Evolutionary conservation across 2,888 invertebrate species (phyloP).

Genomic region (Drosophila rubida): DNA sequence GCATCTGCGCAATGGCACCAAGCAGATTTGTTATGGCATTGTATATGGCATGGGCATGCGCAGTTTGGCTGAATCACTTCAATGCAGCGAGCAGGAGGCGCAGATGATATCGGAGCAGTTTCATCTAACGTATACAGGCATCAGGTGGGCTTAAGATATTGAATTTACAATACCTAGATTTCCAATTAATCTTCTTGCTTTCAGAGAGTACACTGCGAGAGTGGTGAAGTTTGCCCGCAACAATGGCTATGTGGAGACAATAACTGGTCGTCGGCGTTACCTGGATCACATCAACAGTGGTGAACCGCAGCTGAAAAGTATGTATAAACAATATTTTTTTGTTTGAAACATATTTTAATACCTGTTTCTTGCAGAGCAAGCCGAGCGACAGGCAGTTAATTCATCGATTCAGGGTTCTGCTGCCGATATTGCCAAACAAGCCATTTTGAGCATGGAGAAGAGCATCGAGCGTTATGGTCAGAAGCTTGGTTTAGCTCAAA

Average conservation of each 20-base stretch:
- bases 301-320: constrained; percentile 87
- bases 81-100: constrained; percentile 92
- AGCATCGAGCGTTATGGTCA: constrained; percentile 85
- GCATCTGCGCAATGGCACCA: constrained; percentile 93
- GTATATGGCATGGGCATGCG: constrained; percentile 98
- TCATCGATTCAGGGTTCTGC: constrained; percentile 98
- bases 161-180: neutral
- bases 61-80: constrained; percentile 91
- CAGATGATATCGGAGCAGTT: constrained; percentile 92
- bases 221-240: constrained; percentile 88
- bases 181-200: neutral
- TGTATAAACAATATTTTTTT: constrained; percentile 49
- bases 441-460: constrained; percentile 92
- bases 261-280: constrained; percentile 91
- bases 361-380: constrained; percentile 87
- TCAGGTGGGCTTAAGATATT: constrained; percentile 86
- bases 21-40: constrained; percentile 97
- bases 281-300: constrained; percentile 90
- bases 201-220: constrained; percentile 76
- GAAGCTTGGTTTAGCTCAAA: constrained; percentile 77
- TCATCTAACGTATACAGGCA: constrained; percentile 90
- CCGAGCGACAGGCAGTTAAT: constrained; percentile 98
- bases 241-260: constrained; percentile 93
- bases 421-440: constrained; percentile 96
- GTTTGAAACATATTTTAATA: neutral